Evolutionary conservation across 2,113 vertebrate genomes (phyloP).

Genomic region (Uropsilus gracilis): DNA sequence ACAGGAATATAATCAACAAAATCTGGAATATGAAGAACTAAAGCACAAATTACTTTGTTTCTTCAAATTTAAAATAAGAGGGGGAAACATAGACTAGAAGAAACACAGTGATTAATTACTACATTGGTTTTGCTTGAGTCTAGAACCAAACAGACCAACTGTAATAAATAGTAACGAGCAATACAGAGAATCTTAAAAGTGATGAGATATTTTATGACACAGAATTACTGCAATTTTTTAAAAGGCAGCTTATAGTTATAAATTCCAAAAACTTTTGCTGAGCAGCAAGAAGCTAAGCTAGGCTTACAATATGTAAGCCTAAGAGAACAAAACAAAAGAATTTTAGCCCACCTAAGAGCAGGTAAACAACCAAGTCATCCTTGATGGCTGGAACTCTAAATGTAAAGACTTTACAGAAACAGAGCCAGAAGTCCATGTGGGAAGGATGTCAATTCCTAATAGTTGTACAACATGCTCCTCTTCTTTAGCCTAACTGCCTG

Average conservation of each 20-base stretch:
- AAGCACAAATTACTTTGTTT: not conserved
- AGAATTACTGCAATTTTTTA: not conserved
- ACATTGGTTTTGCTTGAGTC: not conserved
- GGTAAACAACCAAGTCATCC: not conserved
- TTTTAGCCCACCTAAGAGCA: not conserved
- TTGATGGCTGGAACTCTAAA: not conserved
- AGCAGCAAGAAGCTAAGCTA: not conserved
- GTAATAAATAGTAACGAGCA: not conserved
- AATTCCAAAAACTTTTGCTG: not conserved
- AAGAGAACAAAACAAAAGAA: not conserved
- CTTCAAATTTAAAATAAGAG: not conserved
- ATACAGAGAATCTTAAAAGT: not conserved
- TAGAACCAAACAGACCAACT: not conserved
- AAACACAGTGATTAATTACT: not conserved
- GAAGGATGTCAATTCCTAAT: not conserved
- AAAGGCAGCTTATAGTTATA: not conserved
- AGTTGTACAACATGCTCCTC: fast-evolving
- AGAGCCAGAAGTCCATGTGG: not conserved
- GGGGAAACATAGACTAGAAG: not conserved
- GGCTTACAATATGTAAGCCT: not conserved
- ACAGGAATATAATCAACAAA: not conserved
- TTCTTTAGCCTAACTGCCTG: not conserved
- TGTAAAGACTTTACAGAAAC: not conserved
- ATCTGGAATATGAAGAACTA: not conserved
- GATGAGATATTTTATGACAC: not conserved